Percentiles rank a stretch among this genome's conserved stretches.
Conservation (phyloP, 2,113 vertebrate genomes). For the Tursiops truncatus region DNA sequence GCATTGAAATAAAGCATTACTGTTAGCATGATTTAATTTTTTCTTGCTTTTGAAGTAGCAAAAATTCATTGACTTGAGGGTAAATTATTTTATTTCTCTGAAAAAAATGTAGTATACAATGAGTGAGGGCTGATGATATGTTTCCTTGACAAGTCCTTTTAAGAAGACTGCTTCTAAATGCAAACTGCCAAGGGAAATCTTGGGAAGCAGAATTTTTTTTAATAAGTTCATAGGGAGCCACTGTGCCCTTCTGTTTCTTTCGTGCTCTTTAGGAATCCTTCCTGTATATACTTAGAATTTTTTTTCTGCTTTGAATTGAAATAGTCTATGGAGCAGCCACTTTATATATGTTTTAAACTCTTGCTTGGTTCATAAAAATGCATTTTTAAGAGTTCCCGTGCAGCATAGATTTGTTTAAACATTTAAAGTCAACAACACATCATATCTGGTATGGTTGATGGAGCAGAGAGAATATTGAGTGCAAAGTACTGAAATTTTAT, state of each 20-base stretch:
- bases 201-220: neutral
- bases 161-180: constrained; percentile 49
- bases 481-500: constrained; percentile 10
- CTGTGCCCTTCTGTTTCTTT: neutral
- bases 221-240: neutral
- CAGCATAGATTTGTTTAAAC: constrained; percentile 19
- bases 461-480: constrained; percentile 8
- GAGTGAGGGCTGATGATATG: neutral
- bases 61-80: constrained; percentile 51
- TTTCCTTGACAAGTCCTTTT: constrained; percentile 54
- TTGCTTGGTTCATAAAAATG: constrained; percentile 32
- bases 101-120: constrained; percentile 19
- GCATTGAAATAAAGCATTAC: neutral
- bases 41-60: constrained; percentile 49
- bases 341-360: constrained; percentile 37
- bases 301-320: constrained; percentile 32
- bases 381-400: constrained; percentile 40
- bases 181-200: constrained; percentile 24
- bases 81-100: constrained; percentile 55
- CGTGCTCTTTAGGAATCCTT: neutral
- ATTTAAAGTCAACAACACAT: constrained; percentile 22
- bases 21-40: constrained; percentile 54
- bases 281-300: neutral
- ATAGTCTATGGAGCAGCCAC: neutral
- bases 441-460: neutral